A percentile compares a stretch with the other conserved stretches of the same genome.
phyloP scores from a whole-genome alignment of 2,113 vertebrate genomes.

The Dipodomys merriami region DNA sequence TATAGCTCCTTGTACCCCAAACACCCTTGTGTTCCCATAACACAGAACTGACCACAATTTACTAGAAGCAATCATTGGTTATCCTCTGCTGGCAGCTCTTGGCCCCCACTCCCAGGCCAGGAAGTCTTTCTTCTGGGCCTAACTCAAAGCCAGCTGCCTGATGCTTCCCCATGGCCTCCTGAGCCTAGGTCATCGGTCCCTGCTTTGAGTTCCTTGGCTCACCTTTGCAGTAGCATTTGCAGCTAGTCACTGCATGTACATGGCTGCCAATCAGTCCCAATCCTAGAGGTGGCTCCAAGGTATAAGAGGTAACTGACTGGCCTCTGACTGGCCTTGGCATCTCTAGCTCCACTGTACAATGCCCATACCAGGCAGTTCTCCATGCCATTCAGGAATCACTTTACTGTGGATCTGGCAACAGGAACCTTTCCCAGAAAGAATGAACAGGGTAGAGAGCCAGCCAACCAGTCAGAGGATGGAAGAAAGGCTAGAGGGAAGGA shows the following conservation, averaged over 20 bases:
- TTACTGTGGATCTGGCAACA: background rate
- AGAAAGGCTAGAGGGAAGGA: background rate
- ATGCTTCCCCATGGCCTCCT: background rate
- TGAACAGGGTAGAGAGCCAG: background rate
- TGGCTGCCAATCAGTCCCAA: background rate
- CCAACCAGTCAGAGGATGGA: background rate
- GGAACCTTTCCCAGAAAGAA: slow-evolving; percentile 40
- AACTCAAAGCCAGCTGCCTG: background rate
- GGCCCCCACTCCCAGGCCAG: background rate
- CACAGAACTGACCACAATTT: background rate
- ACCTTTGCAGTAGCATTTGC: background rate
- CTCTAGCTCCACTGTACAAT: background rate
- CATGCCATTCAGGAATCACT: slow-evolving; percentile 29
- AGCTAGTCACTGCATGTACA: background rate
- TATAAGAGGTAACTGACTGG: background rate
- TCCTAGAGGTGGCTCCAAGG: background rate
- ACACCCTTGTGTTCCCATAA: fast-evolving
- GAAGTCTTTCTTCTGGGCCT: background rate
- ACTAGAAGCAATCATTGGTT: background rate
- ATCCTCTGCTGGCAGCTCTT: background rate
- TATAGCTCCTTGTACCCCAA: background rate
- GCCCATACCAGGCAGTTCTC: background rate
- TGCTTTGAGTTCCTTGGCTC: background rate
- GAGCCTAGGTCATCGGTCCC: background rate
- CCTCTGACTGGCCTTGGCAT: background rate